phyloP scores from a whole-genome alignment of 2,113 vertebrate genomes.

The Bubo blakistoni region DNA sequence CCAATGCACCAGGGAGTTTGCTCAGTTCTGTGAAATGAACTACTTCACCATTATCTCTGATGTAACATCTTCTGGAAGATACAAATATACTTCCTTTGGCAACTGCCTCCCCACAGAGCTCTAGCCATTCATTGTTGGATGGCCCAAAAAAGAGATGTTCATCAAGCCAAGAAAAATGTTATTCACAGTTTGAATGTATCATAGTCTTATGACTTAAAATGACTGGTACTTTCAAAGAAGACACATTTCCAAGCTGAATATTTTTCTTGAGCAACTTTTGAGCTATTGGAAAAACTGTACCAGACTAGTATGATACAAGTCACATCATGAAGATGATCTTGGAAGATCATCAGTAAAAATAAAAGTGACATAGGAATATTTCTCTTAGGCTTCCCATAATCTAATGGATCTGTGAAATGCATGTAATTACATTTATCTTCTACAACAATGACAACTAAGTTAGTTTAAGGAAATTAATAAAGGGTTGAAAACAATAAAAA shows the following conservation, averaged over 20 bases:
- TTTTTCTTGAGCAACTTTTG: conserved; percentile 33
- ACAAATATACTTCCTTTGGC: not conserved
- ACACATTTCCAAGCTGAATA: not conserved
- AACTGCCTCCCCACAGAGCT: not conserved
- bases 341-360: conserved; percentile 44
- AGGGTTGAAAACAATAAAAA: conserved; percentile 1
- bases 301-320: conserved; percentile 20
- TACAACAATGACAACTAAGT: not conserved
- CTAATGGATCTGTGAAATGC: not conserved
- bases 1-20: not conserved
- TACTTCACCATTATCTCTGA: conserved; percentile 9
- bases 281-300: conserved; percentile 42
- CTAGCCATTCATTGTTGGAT: not conserved
- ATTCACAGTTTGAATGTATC: conserved; percentile 34
- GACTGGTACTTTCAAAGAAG: conserved; percentile 16
- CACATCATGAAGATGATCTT: conserved; percentile 42
- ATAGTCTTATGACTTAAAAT: conserved; percentile 53
- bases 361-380: not conserved
- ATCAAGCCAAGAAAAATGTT: conserved; percentile 66
- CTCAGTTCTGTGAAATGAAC: conserved; percentile 19
- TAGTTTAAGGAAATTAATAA: not conserved
- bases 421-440: not conserved
- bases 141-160: not conserved
- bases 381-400: not conserved
- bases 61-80: conserved; percentile 41